phyloP scores from a whole-genome alignment of 1,140 invertebrate genomes.

The Popillia japonica region DNA sequence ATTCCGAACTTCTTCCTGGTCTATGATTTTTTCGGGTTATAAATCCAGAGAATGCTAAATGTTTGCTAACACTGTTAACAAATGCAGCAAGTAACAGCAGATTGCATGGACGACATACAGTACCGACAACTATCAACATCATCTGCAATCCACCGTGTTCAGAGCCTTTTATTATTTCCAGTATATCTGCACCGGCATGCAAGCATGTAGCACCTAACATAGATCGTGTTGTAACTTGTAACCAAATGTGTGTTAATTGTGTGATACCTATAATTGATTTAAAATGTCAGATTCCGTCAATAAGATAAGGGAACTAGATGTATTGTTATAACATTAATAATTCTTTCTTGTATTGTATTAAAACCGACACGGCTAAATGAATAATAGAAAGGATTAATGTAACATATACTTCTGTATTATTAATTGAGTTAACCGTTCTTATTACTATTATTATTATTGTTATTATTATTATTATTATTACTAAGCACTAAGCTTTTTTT shows the following conservation, averaged over 20 bases:
- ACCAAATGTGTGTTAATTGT: conserved; percentile 20
- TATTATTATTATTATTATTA: conserved; percentile 19
- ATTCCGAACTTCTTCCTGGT: conserved; percentile 28
- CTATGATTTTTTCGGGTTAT: conserved; percentile 36
- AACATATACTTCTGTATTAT: no score
- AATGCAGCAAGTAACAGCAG: conserved; percentile 34
- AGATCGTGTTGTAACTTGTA: conserved; percentile 1
- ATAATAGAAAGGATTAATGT: no score
- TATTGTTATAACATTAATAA: no score
- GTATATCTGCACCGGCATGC: conserved; percentile 17
- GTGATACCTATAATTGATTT: neutral
- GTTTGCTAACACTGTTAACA: conserved; percentile 41
- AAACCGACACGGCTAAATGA: no score
- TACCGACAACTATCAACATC: neutral
- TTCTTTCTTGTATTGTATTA: no score
- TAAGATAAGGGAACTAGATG: no score
- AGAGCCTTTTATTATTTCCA: conserved; percentile 3
- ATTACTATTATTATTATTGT: conserved; percentile 15
- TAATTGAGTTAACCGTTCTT: no score
- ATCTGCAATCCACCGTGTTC: conserved; percentile 8
- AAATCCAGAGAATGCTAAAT: conserved; percentile 45
- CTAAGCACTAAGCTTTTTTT: conserved; percentile 37
- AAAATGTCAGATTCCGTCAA: no score
- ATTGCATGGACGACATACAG: neutral
- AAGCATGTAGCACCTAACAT: conserved; percentile 29